Evolutionary conservation across 2,797 vertebrate species (phyloP), one percentile per base, ranked within the genome.

Genomic region (Eulemur rubriventer): DNA sequence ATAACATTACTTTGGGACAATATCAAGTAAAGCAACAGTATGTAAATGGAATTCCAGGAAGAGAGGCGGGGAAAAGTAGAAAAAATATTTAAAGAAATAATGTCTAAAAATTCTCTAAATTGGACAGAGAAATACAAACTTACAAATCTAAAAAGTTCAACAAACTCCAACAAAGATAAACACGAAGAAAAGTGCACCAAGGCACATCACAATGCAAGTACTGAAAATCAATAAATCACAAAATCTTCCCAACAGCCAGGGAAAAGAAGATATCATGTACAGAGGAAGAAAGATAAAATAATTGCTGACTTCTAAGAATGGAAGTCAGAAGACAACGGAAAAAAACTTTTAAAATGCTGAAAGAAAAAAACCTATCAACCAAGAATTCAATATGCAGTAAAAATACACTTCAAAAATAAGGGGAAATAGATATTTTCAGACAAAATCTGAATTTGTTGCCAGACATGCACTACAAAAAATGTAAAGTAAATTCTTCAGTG

Each of bases 31-130:
- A 52, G 8, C 20, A 79, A 83, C 24, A 76, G 43, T 38, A 17
- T 72, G 41, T 79, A 63, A 72, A 0, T 89, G 46, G 12, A 72
- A 88, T 82, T 69, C 41, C n/a, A 41, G 26, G 20, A 83, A 63
- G 11, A 94, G 18, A 61, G 41, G 7, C 35, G 38, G 50, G 12
- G 6, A 11, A 63, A n/a, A 52, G 2, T 7, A 63, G 33, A 63
- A 91, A 89, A 80, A 65, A 50, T 24, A 41, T n/a, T n/a, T 94
- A 14, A 83, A 87, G 61, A 87, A 76, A 76, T 33, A 91, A 59
- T 52, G 16, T 9, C n/a, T 30, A 20, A 41, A 92, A 79, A 67
- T 43, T 89, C 48, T 92, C 43, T 41, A 85, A 84, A 92, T 67
- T 50, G 13, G 63, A 92, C 70, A 89, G 63, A 80, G 72, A 70